phyloP scores from a whole-genome alignment of 2,113 vertebrate genomes.

The Ciconia stormi region DNA sequence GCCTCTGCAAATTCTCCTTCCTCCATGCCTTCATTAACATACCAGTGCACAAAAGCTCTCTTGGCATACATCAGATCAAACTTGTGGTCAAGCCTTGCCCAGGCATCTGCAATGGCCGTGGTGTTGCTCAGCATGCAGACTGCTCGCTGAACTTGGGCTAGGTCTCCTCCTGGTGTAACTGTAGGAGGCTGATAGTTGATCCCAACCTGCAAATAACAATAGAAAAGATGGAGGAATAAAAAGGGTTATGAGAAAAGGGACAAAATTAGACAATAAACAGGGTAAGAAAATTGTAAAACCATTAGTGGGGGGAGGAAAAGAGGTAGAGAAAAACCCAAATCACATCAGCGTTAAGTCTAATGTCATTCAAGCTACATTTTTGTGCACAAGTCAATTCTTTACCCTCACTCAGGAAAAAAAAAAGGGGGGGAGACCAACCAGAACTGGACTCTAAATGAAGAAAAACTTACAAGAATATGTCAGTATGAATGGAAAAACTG shows the following conservation, averaged over 20 bases:
- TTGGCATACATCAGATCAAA: constrained; percentile 78
- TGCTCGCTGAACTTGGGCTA: constrained; percentile 71
- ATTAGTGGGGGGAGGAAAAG: background rate
- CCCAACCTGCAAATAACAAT: constrained; percentile 64
- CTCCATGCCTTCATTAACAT: constrained; percentile 77
- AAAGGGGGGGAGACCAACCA: background rate
- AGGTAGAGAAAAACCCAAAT: background rate
- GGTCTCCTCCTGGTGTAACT: constrained; percentile 68
- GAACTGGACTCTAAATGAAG: background rate
- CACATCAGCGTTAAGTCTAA: background rate
- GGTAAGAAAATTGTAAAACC: background rate
- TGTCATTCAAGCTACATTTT: background rate
- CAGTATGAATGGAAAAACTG: background rate
- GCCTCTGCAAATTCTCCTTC: constrained; percentile 77
- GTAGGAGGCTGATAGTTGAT: constrained; percentile 79
- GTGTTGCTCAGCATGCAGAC: constrained; percentile 81
- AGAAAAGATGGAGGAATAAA: background rate
- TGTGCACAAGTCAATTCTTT: background rate
- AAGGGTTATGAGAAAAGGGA: background rate
- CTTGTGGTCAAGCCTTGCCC: constrained; percentile 74
- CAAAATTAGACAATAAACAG: background rate
- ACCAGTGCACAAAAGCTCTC: constrained; percentile 79
- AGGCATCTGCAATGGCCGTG: constrained; percentile 74
- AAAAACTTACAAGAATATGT: background rate
- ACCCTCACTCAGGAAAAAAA: background rate